Base-by-base conservation (phyloP, 2,888 invertebrate species). In the Achlya flavicornis region DNA sequence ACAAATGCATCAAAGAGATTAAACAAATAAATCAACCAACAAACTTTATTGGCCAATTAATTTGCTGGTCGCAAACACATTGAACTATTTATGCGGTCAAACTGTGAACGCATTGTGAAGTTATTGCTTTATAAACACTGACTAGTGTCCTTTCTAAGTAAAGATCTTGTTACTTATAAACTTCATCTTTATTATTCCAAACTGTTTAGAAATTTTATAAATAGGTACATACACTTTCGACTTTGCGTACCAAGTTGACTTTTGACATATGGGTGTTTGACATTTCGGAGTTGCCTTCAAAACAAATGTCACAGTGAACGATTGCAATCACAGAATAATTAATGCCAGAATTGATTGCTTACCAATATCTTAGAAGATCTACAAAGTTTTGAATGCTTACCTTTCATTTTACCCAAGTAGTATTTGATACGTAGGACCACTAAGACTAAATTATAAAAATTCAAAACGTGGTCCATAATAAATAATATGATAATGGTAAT, bases 11-110 rank as follows among this genome's bases (percentile, higher is more conserved):
- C 11, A 38, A 19, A 38, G 59, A 59, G 19, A 81, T 80, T 75
- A 80, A 74, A 76, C 70, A 70, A 63, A 81, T 83, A 79, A 79
- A 83, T 81, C 75, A 79, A 63, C 63, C 64, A 67, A 43, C 57
- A 46, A 64, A 71, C 69, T 73, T 73, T 74, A 77, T 77, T 75
- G 74, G 72, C 62, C 71, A 72, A 75, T 76, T 75, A 73, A 74
- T 74, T 76, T 60, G 60, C 60, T 43, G 60, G 60, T 41, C 41
- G 60, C 60, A 60, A 60, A 43, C 43, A 43, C 43, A 41, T 60
- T 60, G 60, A 41, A 60, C 60, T 41, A 41, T 60, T 60, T 43
- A 60, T 41, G 19, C 43, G 60, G 41, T 26, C 60, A 41, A 41
- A 41, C 59, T 19, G 48, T 48, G 38, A 59, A 59, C 19, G 26